phyloP scores from a whole-genome alignment of 2,113 vertebrate genomes.

The Pelecanoides urinatrix region DNA sequence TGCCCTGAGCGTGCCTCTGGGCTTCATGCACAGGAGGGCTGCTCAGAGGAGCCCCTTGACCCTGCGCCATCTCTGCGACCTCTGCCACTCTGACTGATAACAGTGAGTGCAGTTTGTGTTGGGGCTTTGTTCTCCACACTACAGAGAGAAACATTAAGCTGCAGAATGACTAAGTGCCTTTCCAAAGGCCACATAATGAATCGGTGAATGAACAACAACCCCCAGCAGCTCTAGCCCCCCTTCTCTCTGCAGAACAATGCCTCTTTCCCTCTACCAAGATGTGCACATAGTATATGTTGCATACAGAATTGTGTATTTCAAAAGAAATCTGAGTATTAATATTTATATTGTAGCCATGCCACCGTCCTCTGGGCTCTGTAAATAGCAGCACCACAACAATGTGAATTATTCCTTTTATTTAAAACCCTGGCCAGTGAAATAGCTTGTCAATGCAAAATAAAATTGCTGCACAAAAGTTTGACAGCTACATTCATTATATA shows the following conservation, averaged over 20 bases:
- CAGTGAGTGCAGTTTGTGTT: not conserved
- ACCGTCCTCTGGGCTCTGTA: not conserved
- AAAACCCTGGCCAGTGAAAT: constrained; percentile 3
- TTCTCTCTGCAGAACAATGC: not conserved
- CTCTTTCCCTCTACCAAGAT: not conserved
- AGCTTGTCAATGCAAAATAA: constrained; percentile 14
- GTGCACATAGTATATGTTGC: not conserved
- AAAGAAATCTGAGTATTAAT: constrained; percentile 14
- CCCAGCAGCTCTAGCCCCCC: not conserved
- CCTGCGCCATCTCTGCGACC: not conserved
- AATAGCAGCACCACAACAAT: constrained; percentile 33
- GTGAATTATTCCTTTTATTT: constrained; percentile 14
- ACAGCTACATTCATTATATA: constrained; percentile 45
- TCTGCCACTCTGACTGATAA: not conserved
- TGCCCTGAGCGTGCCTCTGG: not conserved
- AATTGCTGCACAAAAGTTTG: constrained; percentile 30
- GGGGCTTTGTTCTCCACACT: not conserved
- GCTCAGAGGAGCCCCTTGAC: constrained; percentile 2
- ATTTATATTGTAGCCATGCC: not conserved
- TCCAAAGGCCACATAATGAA: constrained; percentile 18
- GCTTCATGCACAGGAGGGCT: not conserved
- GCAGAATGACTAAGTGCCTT: constrained; percentile 42
- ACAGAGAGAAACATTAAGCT: not conserved
- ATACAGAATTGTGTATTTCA: not conserved
- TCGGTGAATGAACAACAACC: constrained; percentile 33